Base-by-base conservation (phyloP, 2,888 invertebrate species). In the Leucophora obtusa region DNA sequence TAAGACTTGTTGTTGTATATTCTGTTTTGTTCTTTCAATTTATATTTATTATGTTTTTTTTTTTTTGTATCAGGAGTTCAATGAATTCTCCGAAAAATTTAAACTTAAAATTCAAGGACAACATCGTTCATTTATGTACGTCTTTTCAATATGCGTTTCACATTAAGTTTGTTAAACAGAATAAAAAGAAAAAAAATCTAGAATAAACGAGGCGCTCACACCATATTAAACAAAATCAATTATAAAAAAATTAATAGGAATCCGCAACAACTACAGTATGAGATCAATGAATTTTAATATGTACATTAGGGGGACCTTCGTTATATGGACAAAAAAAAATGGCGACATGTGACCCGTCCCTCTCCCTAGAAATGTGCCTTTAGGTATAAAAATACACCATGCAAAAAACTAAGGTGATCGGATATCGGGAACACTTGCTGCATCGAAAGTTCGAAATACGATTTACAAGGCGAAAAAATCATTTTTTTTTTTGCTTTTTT, bases 21-120 rank as follows among this genome's bases (percentile, higher is more conserved):
- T 50, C 65, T 24, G 35, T 58, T 65, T 50, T 10, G 35, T 43
- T 73, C 38, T 58, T 66, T 38, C 47, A 75, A 68, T 59, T 59
- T 15, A 43, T 59, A n/a, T 24, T 66, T 28, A 58, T 43, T 66
- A 66, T 28, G 58, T 15, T 24, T 18, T 38, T 38, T 38, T 38
- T 38, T 38, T 11, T 38, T n/a, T n/a, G 43, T 47, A 47, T 14
- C 43, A 85, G 74, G 84, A 86, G 86, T 87, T 87, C 86, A 87
- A 85, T 85, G 86, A 84, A 86, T 87, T 86, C 85, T 53, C 85
- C 84, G 84, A 28, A 87, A 87, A 87, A 86, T 74, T 87, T 87
- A 83, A 84, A 84, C 86, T 86, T 85, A 86, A 86, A 83, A 85
- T 84, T 87, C 86, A 87, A 87, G 86, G 87, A 87, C 86, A 87